Evolutionary conservation across 2,888 invertebrate species (phyloP), one percentile per base, ranked within the genome.

Genomic region (Cheilosia impressa): DNA sequence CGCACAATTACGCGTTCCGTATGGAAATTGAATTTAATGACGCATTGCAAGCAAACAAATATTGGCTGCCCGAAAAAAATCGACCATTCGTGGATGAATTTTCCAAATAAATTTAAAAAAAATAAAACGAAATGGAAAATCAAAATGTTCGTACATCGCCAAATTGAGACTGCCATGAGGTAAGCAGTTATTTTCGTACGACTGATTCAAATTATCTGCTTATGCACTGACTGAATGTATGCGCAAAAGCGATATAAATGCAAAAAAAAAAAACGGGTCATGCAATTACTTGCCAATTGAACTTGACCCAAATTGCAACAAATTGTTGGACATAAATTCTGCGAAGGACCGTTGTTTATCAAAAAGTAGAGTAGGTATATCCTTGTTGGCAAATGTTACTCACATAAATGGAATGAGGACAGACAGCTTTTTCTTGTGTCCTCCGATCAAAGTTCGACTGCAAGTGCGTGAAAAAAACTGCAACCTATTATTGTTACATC

Each of bases 21-120:
- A 52, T 52, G 71, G 41, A 71, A 60, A 71, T 60, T 41, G 38
- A 71, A 68, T 53, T 60, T n/a, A 60, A 77, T 68, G 68, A 68
- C 68, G 76, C 76, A 77, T 60, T 43, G n/a, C 50, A 68, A 53
- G 66, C 53, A 58, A 77, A 77, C 38, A 65, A 75, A 38, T 38
- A 38, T 38, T 38, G 10, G 34, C 34, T 41, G 17, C 24, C 52
- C n/a, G 2, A 10, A 19, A 34, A 24, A 41, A 38, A 43, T 31
- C 24, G 7, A 22, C 38, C 34, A 24, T 52, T 66, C 19, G 0
- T 38, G 10, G 34, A 38, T 38, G 24, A 41, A 53, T 66, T 52
- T 24, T 41, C n/a, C 9, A 10, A 31, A 38, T 45, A 38, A 65
- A 66, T 66, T 43, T 19, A 15, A 47, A 27, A 47, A 24, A 31